Evolutionary conservation across 1,140 invertebrate genomes (phyloP), one percentile per base, ranked within the genome.

Genomic region (Hypsibius dujardini): DNA sequence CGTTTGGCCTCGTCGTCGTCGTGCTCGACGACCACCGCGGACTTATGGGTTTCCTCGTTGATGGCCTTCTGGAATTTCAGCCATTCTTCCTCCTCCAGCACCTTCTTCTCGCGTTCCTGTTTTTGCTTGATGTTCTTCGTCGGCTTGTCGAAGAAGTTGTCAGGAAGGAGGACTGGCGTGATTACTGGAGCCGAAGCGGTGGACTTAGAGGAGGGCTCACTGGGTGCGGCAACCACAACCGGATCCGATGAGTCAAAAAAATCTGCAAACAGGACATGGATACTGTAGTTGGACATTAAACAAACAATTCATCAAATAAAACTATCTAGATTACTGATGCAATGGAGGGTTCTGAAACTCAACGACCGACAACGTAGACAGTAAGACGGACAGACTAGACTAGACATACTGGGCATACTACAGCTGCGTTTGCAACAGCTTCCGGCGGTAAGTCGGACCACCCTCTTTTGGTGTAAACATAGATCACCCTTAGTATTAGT

Each of bases 1-100:
- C 45, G 12, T 42, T 3, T 12, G 3, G 62, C 62, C 42, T 12
- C 42, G 3, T 67, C 62, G 62, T 67, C 62, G 12, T 67, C 62
- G 12, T 67, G 12, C 42, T 67, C 62, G 62, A 67, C 42, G 12
- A 45, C 42, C 62, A 67, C 42, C 3, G 62, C 62, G 62, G 62
- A 67, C 42, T 67, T 67, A 42, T 67, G 62, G 62, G 12, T 67
- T 45, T 67, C 62, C 42, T 67, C 62, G 12, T 67, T 12, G 62
- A 67, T 67, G 42, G 12, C 42, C 62, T 67, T 67, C 62, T 67
- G 62, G 62, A 67, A 67, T 67, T 67, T 67, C 12, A 42, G 45
- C 62, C 62, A 67, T 45, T 67, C 62, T 3, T 67, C 62, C 42
- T 67, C 62, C 12, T 12, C 62, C 62, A 15, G 62, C 12, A 7